Evolutionary conservation across 2,797 vertebrate genomes (phyloP), one percentile per base, ranked within the genome.

Genomic region (Phyllotis vaccarum): DNA sequence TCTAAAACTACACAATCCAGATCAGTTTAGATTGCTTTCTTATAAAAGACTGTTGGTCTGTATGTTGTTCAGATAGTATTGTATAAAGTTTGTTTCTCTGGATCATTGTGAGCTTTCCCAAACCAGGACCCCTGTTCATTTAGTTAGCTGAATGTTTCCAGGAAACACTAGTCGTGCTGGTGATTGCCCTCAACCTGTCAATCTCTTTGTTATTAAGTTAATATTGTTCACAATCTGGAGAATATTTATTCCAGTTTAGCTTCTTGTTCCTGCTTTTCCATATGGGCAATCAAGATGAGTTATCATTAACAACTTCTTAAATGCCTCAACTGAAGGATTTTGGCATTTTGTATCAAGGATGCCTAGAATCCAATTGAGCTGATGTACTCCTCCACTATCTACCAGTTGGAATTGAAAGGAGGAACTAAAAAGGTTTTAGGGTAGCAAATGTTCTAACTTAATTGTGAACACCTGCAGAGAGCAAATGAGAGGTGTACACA

Each of bases 391-490:
- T 97, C 96, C 10, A 91, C 3, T 78, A 95, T 97, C 95, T 97
- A 96, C 93, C 96, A 75, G 93, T 94, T 27, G 54, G 97, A 97
- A 78, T 90, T 62, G 17, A 89, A 97, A 96, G 75, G 46, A 96
- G 78, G 46, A 97, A 97, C 62, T 97, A 95, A 70, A 97, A n/a
- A 91, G 43, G 92, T 96, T 97, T 93, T 40, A 90, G 54, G n/a
- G 40, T 52, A 95, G 95, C 87, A 97, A 93, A 96, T 95, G 52
- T 94, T 97, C 78, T 94, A 96, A 95, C 86, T 97, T 97, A 98
- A 98, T 97, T 98, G 98, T 70, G 94, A 96, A 62, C 96, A 96
- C 96, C 95, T 96, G 89, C 92, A 94, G 66, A 95, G 92, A 83
- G 89, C 85, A 91, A 52, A 90, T 4, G 54, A 83, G 66, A 70